phyloP scores from a whole-genome alignment of 2,888 invertebrate species.

The Minunthozetes semirufus region DNA sequence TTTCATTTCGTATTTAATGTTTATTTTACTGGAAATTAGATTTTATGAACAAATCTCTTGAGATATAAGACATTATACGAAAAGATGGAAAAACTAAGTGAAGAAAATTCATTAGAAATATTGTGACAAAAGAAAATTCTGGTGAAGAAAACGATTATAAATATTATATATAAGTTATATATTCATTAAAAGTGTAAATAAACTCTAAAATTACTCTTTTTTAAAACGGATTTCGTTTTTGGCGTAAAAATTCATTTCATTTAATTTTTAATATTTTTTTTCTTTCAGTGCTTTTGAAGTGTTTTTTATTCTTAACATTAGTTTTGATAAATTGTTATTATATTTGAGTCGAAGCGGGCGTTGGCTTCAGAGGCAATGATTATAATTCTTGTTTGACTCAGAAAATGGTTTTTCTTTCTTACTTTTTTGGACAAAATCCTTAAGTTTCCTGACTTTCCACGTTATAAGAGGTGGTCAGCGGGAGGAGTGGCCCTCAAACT shows the following conservation, averaged over 20 bases:
- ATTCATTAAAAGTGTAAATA: conserved; percentile 21
- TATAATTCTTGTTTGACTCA: not conserved
- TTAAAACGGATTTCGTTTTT: not conserved
- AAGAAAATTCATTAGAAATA: not conserved
- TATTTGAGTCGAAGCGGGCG: not conserved
- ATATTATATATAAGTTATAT: conserved; percentile 19
- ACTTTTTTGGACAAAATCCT: not conserved
- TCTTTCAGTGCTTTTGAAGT: not conserved
- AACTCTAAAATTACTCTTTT: conserved; percentile 15
- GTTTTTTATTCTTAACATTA: not conserved
- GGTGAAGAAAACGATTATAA: not conserved
- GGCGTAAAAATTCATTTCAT: not conserved
- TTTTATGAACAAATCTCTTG: too few relatives aligned
- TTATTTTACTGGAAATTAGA: not conserved
- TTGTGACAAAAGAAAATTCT: not conserved
- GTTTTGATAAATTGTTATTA: conserved; percentile 16
- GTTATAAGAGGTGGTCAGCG: not conserved
- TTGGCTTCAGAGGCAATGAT: not conserved
- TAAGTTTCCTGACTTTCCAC: conserved; percentile 13
- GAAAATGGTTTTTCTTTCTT: not conserved
- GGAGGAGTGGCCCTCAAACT: not conserved
- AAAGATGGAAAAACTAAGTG: not conserved
- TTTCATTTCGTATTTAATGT: not conserved
- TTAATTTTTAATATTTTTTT: not conserved
- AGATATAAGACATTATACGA: not conserved